phyloP scores from a whole-genome alignment of 2,113 vertebrate species.

The Hassar affinis region DNA sequence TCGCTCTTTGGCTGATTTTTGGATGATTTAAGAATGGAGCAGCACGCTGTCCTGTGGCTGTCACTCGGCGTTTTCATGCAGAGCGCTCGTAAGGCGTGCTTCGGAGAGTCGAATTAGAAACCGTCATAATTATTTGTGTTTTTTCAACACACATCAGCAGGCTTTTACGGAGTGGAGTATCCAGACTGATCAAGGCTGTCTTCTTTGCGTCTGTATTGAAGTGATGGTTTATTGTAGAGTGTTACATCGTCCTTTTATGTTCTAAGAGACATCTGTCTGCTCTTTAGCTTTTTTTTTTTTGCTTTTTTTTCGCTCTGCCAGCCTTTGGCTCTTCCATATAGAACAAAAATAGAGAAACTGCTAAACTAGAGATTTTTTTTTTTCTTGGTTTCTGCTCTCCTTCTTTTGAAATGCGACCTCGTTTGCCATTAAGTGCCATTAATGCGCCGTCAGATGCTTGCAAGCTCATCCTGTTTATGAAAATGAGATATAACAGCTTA shows the following conservation, averaged over 20 bases:
- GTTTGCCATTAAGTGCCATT: slow-evolving; percentile 71
- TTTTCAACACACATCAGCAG: neutral
- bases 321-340: slow-evolving; percentile 11
- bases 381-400: slow-evolving; percentile 43
- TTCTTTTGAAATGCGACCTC: slow-evolving; percentile 59
- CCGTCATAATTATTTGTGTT: slow-evolving; percentile 12
- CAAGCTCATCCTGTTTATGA: slow-evolving; percentile 42
- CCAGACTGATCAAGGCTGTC: neutral
- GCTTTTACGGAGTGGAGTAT: neutral
- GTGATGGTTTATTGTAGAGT: slow-evolving; percentile 21
- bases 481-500: slow-evolving; percentile 51
- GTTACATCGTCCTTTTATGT: slow-evolving; percentile 24
- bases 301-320: neutral
- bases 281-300: neutral
- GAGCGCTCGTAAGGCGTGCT: neutral
- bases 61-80: neutral
- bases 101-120: neutral
- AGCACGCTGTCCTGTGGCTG: neutral
- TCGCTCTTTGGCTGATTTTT: neutral
- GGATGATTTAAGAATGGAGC: slow-evolving; percentile 26
- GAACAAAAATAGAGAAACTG: slow-evolving; percentile 21
- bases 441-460: slow-evolving; percentile 47
- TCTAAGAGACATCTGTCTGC: slow-evolving; percentile 23
- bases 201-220: slow-evolving; percentile 16
- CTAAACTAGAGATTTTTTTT: neutral